Conservation (phyloP, 2,888 invertebrate species). For the Drosophila basisetae region DNA sequence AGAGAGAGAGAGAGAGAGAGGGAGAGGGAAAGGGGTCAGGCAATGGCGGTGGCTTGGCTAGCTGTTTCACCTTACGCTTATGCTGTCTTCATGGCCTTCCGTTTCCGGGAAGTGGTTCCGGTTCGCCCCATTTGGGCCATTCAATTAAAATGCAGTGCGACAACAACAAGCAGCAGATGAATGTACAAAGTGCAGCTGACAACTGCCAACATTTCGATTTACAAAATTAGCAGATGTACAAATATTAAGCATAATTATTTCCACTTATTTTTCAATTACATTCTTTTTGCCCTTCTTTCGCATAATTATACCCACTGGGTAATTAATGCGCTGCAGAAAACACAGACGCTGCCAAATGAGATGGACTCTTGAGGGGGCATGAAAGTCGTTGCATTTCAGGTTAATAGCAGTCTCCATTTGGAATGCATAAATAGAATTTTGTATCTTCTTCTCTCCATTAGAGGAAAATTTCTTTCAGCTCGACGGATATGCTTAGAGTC, state of each 20-base stretch:
- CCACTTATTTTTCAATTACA: constrained; percentile 3
- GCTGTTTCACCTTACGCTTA: constrained; percentile 40
- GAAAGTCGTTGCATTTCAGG: constrained; percentile 2
- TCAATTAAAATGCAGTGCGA: constrained; percentile 67
- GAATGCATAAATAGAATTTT: not conserved
- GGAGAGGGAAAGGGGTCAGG: not conserved
- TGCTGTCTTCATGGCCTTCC: constrained; percentile 56
- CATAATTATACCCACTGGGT: constrained; percentile 64
- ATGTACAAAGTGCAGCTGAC: constrained; percentile 21
- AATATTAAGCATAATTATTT: constrained; percentile 51
- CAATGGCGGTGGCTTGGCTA: constrained; percentile 10
- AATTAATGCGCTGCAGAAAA: constrained; percentile 58
- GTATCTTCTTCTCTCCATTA: not conserved
- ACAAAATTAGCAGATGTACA: constrained; percentile 19
- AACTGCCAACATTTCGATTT: constrained; percentile 35
- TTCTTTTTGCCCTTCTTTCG: not conserved
- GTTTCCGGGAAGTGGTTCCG: constrained; percentile 45
- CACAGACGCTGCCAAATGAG: constrained; percentile 29
- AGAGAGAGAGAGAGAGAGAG: not conserved
- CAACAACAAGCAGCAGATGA: not conserved
- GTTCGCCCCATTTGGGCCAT: constrained; percentile 51
- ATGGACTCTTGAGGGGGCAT: no score
- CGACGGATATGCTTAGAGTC: no score
- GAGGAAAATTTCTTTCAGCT: not conserved
- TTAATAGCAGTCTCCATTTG: constrained; percentile 25